phyloP scores from a whole-genome alignment of 2,888 invertebrate species.

The Tinea trinotella region DNA sequence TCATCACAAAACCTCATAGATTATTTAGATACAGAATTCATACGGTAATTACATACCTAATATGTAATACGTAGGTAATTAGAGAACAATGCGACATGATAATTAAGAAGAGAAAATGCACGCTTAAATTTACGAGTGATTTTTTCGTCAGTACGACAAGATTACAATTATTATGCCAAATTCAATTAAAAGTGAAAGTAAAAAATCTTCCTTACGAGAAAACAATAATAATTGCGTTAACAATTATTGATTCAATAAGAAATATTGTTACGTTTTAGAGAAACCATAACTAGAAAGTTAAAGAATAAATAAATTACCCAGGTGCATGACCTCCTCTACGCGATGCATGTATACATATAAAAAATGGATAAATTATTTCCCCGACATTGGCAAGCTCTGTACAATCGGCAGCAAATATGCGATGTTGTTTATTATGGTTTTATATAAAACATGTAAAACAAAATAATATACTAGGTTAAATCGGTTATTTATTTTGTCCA shows the following conservation, averaged over 20 bases:
- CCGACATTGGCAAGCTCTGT: constrained; percentile 6
- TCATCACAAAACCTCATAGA: no score
- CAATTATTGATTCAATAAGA: constrained; percentile 15
- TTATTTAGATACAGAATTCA: no score
- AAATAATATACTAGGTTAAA: no score
- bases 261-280: constrained; percentile 12
- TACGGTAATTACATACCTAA: no score
- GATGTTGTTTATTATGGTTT: no score
- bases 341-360: constrained; percentile 15
- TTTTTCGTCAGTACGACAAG: no score
- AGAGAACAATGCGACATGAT: no score
- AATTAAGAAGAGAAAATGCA: no score
- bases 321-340: constrained; percentile 6
- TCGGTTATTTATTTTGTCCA: no score
- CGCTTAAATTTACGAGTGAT: no score
- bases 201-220: background rate
- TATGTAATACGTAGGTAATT: no score
- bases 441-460: no score
- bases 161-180: background rate
- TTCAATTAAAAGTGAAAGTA: background rate
- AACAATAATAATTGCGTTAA: constrained; percentile 9
- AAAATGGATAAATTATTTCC: constrained; percentile 18
- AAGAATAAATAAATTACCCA: constrained; percentile 7
- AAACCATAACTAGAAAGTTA: constrained; percentile 20
- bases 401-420: background rate